These are phyloP conservation scores for Lepilemur septentrionalis DNA, from an alignment of 2,797 vertebrate species.

Conservation along the genomic window DNA sequence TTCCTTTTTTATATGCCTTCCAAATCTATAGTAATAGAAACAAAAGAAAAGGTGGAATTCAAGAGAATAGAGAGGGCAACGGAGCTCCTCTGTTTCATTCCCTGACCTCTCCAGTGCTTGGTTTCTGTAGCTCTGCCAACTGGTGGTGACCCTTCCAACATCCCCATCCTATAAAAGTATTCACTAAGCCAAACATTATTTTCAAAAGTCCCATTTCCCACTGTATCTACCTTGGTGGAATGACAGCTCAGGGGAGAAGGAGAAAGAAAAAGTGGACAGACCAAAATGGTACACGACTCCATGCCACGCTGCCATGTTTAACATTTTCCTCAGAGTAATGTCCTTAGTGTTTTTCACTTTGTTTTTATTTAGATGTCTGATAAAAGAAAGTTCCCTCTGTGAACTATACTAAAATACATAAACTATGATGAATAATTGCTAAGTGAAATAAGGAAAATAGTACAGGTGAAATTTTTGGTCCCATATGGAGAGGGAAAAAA, in stretches of 20 bases:
- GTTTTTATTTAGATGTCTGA: background rate
- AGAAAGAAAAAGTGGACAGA: background rate
- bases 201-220: background rate
- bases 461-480: background rate
- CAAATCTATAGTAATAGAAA: background rate
- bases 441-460: background rate
- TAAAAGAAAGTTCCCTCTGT: background rate
- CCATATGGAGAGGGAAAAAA: background rate
- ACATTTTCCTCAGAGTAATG: background rate
- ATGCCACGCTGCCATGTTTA: background rate
- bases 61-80: background rate
- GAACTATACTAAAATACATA: background rate
- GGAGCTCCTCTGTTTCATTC: background rate
- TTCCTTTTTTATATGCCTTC: background rate
- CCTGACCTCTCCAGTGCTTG: background rate
- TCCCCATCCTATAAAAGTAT: background rate
- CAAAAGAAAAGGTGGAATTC: background rate
- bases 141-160: background rate
- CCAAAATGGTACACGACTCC: background rate
- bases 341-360: background rate
- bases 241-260: background rate
- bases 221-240: background rate
- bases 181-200: background rate
- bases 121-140: background rate
- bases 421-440: background rate